Evolutionary conservation across 2,797 vertebrate species (phyloP).

Genomic region (Notolepis coatsorum): DNA sequence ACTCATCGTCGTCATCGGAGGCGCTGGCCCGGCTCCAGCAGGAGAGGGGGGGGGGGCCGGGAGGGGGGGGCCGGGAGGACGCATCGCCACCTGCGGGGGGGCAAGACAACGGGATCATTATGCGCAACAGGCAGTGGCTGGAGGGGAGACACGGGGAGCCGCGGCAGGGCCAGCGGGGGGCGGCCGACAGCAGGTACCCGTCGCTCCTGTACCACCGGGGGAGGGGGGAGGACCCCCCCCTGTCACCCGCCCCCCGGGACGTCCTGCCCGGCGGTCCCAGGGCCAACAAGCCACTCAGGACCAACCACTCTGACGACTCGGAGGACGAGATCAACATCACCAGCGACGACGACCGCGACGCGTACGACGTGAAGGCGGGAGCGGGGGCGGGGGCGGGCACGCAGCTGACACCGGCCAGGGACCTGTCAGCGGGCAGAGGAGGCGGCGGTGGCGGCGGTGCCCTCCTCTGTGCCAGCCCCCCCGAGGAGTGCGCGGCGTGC

Average conservation of each 20-base stretch:
- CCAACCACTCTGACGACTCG: slow-evolving; percentile 64
- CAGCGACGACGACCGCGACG: slow-evolving; percentile 79
- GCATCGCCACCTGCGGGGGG: slow-evolving; percentile 62
- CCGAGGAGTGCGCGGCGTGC: slow-evolving; percentile 78
- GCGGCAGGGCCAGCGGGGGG: slow-evolving; percentile 64
- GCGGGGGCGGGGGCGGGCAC: slow-evolving; percentile 15
- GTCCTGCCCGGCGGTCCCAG: slow-evolving; percentile 26
- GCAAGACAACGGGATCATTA: slow-evolving; percentile 80
- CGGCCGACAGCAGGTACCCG: slow-evolving; percentile 66
- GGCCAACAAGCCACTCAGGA: slow-evolving; percentile 28
- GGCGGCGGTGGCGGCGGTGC: background rate
- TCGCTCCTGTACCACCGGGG: slow-evolving; percentile 58
- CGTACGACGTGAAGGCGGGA: slow-evolving; percentile 31
- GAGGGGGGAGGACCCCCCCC: slow-evolving; percentile 53
- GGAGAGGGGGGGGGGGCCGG: too few species aligned
- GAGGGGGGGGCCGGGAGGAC: too few species aligned
- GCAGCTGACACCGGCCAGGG: slow-evolving; percentile 42
- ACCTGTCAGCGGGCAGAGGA: slow-evolving; percentile 31
- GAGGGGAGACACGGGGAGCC: slow-evolving; percentile 70
- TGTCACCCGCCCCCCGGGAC: too few species aligned
- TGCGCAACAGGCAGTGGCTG: slow-evolving; percentile 78
- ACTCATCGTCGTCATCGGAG: slow-evolving; percentile 65
- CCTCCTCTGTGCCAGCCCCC: slow-evolving; percentile 30
- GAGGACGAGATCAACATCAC: slow-evolving; percentile 89
- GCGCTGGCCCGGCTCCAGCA: slow-evolving; percentile 71